Evolutionary conservation across 2,113 vertebrate species (phyloP), one percentile per base, ranked within the genome.

Genomic region (Lynx canadensis): DNA sequence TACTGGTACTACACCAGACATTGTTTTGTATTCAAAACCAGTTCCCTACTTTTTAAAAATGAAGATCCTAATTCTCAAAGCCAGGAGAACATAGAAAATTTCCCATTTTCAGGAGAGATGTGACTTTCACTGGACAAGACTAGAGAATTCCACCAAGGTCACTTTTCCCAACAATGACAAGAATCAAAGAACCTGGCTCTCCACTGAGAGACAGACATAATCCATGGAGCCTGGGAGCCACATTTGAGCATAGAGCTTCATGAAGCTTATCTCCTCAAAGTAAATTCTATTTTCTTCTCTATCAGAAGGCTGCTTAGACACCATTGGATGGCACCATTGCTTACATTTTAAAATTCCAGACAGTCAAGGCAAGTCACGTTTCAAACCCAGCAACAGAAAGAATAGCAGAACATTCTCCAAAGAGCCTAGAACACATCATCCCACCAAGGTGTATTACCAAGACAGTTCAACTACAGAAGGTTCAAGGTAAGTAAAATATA

Each of bases 301-400:
- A 48, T 89, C 36, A 68, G 15, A 89, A 92, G 55, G 52, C 71
- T 94, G 27, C 38, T 45, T 33, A 87, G 23, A 80, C 25, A 76
- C 45, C 76, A 97, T 63, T 8, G 66, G 87, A 86, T 96, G 71
- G 71, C 91, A 96, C 76, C 60, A 85, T 87, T 92, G 69, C 78
- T 96, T 91, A 91, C 74, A 84, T 90, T 96, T 96, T 78, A 36
- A 94, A 96, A 93, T 84, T 52, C 19, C 45, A 89, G 48, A 36
- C 19, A 76, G 55, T 65, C 29, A 52, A 80, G 50, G 21, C 11
- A 38, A 93, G 63, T 48, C 45, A 36, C 21, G 18, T 83, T 69
- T 80, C 78, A 93, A 79, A 95, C 12, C 36, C 41, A 69, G 48
- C 31, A 52, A 31, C 33, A 95, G 36, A 71, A 80, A 95, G 31